Evolutionary conservation across 2,797 vertebrate species (phyloP).

Genomic region (Cetoscarus ocellatus): DNA sequence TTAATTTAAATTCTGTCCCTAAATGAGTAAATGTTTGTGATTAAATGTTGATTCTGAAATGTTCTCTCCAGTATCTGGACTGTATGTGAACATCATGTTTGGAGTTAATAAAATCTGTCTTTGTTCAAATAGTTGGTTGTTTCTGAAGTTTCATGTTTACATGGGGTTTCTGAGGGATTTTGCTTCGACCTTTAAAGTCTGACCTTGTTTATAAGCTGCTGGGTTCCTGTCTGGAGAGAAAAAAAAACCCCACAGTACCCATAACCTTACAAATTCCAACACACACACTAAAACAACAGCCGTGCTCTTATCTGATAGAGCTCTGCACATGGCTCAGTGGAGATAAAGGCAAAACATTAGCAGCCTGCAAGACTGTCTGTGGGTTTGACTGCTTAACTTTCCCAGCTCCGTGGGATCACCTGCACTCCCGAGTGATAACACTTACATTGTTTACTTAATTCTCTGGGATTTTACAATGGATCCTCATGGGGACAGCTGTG

Average conservation of each 20-base stretch:
- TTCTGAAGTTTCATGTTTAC: not conserved
- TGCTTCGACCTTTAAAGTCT: conserved; percentile 13
- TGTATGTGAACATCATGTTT: conserved; percentile 26
- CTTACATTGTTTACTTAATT: too few relatives aligned
- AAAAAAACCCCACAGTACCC: not conserved
- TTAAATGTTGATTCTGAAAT: conserved; percentile 33
- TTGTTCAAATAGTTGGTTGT: not conserved
- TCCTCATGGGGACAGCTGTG: too few relatives aligned
- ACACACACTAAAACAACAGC: conserved; percentile 30
- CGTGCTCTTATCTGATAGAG: conserved; percentile 45
- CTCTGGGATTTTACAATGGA: too few relatives aligned
- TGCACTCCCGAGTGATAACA: too few relatives aligned
- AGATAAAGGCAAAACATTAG: conserved; percentile 36
- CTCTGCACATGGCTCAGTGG: conserved; percentile 12
- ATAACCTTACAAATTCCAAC: not conserved
- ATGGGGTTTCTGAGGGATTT: not conserved
- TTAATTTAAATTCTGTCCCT: conserved; percentile 32
- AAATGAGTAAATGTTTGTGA: conserved; percentile 30
- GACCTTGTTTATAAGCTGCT: conserved; percentile 41
- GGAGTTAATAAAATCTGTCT: conserved; percentile 48
- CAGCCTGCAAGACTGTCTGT: conserved; percentile 6
- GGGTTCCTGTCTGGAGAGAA: conserved; percentile 26
- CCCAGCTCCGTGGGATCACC: not conserved
- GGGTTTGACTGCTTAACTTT: not conserved
- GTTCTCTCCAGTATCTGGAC: conserved; percentile 78